Evolutionary conservation across 1,140 invertebrate species (phyloP).

Genomic region (Chironomus striatipennis): DNA sequence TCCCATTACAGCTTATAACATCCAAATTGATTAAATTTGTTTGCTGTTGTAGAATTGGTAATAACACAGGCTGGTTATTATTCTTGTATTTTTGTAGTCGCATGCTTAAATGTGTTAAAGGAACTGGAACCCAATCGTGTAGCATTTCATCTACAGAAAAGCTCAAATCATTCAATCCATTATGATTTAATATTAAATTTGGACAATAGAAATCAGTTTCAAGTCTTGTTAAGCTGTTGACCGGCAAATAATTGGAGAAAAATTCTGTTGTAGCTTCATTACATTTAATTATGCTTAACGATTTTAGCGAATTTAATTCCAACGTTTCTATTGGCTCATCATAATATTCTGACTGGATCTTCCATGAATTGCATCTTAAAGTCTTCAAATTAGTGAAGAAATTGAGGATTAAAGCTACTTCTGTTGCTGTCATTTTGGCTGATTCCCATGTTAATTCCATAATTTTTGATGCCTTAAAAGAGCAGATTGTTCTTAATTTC

Average conservation of each 20-base stretch:
- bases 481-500: not conserved
- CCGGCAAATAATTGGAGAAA: not conserved
- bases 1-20: not conserved
- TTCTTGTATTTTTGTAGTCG: not conserved
- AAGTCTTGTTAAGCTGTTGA: not conserved
- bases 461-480: not conserved
- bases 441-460: not conserved
- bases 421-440: not conserved
- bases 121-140: not conserved
- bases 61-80: not conserved
- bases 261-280: not conserved
- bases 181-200: not conserved
- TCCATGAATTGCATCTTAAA: not conserved
- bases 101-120: not conserved
- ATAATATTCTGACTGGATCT: not conserved
- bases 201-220: not conserved
- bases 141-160: not conserved
- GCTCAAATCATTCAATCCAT: not conserved
- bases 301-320: not conserved
- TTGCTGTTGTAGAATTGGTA: not conserved
- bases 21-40: not conserved
- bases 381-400: not conserved
- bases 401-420: not conserved
- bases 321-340: not conserved
- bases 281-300: not conserved